Evolutionary conservation across 2,113 vertebrate species (phyloP).

Genomic region (Apodemus speciosus): DNA sequence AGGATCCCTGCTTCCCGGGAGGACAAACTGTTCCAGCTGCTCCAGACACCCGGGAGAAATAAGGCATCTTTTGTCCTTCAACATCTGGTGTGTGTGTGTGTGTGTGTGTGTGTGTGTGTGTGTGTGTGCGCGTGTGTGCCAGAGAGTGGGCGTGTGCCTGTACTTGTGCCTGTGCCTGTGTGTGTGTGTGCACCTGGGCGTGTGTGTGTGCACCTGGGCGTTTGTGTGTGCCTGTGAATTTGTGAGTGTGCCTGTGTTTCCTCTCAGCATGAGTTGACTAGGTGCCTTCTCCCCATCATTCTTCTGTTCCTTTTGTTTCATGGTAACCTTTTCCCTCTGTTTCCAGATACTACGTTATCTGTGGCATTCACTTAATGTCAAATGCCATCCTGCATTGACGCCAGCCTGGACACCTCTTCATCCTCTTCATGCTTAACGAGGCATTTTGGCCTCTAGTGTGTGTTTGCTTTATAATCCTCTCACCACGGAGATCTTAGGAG

Average conservation of each 20-base stretch:
- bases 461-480: constrained; percentile 6
- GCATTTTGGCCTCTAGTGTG: constrained; percentile 22
- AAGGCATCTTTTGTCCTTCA: background rate
- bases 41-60: background rate
- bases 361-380: background rate
- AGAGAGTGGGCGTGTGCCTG: too few relatives aligned
- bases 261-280: background rate
- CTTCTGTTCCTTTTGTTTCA: background rate
- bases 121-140: too few relatives aligned
- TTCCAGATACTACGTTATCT: background rate
- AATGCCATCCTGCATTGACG: background rate
- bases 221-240: background rate
- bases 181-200: too few relatives aligned
- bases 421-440: background rate
- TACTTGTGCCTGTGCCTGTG: background rate
- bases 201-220: background rate
- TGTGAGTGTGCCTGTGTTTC: background rate
- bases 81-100: background rate
- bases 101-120: background rate
- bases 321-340: background rate
- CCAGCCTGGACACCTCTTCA: background rate
- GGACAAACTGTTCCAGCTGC: background rate
- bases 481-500: background rate
- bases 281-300: background rate
- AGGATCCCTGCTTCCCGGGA: background rate